phyloP scores from a whole-genome alignment of 2,888 invertebrate genomes.

The Hedya salicella region DNA sequence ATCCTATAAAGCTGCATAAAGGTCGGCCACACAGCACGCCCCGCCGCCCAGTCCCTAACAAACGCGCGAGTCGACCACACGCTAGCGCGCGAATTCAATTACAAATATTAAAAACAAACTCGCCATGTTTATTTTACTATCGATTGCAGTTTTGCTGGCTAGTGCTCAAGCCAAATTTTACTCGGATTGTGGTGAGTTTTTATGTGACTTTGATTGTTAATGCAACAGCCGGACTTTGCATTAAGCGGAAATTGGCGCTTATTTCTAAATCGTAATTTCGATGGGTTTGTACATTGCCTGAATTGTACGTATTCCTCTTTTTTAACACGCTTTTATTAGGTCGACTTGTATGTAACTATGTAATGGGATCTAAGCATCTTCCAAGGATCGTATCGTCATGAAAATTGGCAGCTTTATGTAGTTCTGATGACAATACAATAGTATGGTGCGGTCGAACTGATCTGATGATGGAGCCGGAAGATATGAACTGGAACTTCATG shows the following conservation, averaged over 20 bases:
- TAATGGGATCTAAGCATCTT: too few relatives aligned
- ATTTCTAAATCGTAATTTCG: conserved; percentile 1
- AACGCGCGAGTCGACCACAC: conserved; percentile 74
- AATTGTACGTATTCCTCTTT: too few relatives aligned
- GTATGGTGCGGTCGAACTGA: too few relatives aligned
- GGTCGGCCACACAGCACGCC: conserved; percentile 68
- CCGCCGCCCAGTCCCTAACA: conserved; percentile 63
- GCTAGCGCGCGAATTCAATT: conserved; percentile 70
- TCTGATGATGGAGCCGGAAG: too few relatives aligned
- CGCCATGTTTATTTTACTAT: conserved; percentile 70
- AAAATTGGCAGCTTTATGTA: too few relatives aligned
- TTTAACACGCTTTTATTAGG: too few relatives aligned
- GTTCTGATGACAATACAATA: too few relatives aligned
- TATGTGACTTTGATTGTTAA: conserved; percentile 8
- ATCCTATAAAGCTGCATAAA: conserved; percentile 71
- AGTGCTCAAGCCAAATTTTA: conserved; percentile 77
- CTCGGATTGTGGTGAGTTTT: conserved; percentile 74
- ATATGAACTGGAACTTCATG: too few relatives aligned
- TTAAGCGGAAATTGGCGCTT: conserved; percentile 12
- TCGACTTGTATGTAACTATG: too few relatives aligned
- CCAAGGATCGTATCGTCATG: too few relatives aligned
- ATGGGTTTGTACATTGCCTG: conserved; percentile 10
- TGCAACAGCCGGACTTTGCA: neutral
- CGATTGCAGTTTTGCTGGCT: conserved; percentile 64
- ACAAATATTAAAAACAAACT: conserved; percentile 39